Evolutionary conservation across 1,140 invertebrate species (phyloP).

Genomic region (Vanessa tameamea): DNA sequence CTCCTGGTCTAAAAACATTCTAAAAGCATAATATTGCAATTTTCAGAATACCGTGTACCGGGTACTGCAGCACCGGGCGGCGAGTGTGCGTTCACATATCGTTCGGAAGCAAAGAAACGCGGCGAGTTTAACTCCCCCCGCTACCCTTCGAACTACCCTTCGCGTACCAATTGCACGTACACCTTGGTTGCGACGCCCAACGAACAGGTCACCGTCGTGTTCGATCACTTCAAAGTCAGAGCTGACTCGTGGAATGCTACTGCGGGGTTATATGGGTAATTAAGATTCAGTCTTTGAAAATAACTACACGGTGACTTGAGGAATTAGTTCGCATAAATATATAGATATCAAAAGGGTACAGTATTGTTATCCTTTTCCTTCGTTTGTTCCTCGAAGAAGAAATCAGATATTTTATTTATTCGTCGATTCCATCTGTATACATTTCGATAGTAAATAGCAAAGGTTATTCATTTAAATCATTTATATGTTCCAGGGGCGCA

Average conservation of each 20-base stretch:
- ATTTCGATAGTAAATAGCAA: background rate
- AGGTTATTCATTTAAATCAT: background rate
- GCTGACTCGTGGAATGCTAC: slow-evolving; percentile 81
- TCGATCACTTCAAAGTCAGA: slow-evolving; percentile 95
- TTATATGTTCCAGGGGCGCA: slow-evolving; percentile 78
- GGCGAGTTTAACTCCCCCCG: slow-evolving; percentile 97
- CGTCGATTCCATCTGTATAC: background rate
- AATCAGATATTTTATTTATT: no score
- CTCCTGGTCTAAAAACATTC: no score
- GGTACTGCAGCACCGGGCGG: slow-evolving; percentile 95
- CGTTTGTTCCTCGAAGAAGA: no score
- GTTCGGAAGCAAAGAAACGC: slow-evolving; percentile 90
- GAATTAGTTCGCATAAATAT: no score
- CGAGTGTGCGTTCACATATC: slow-evolving; percentile 94
- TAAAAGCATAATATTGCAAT: background rate
- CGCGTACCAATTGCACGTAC: slow-evolving; percentile 95
- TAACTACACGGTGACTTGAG: no score
- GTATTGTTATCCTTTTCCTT: no score
- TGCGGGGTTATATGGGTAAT: slow-evolving; percentile 83
- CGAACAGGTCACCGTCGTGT: slow-evolving; percentile 95
- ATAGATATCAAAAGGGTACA: no score
- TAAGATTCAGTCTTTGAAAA: background rate
- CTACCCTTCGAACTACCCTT: slow-evolving; percentile 97
- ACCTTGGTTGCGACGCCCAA: slow-evolving; percentile 91
- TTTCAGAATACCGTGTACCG: slow-evolving; percentile 93